Conservation (phyloP, 2,888 invertebrate species). For the Cepaea hortensis region DNA sequence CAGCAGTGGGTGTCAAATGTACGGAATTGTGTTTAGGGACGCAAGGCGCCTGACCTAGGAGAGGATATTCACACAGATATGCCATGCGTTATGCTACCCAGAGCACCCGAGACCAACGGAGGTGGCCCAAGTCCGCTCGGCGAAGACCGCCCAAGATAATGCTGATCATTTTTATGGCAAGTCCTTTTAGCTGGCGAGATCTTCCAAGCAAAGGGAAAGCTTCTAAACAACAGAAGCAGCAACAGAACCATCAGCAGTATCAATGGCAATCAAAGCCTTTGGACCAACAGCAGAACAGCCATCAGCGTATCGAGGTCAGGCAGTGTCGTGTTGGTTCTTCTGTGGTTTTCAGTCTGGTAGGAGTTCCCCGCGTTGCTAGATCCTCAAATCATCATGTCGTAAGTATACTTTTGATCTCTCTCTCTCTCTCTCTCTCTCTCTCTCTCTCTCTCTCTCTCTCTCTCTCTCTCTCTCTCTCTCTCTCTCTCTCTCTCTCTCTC, state of each 20-base stretch:
- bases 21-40: background rate
- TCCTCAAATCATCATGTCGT: background rate
- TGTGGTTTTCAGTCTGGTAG: conserved; percentile 53
- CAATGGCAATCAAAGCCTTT: background rate
- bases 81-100: background rate
- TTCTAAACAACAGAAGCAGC: background rate
- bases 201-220: background rate
- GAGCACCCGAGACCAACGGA: background rate
- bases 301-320: conserved; percentile 47
- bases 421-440: too few species aligned
- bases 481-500: too few species aligned
- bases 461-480: too few species aligned
- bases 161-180: conserved; percentile 48
- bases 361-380: conserved; percentile 20
- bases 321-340: conserved; percentile 51
- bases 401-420: background rate
- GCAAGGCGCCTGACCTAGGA: background rate
- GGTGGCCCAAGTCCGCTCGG: background rate
- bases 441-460: too few species aligned
- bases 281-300: background rate
- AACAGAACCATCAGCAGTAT: background rate
- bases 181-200: conserved; percentile 31
- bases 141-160: background rate
- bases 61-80: conserved; percentile 2
- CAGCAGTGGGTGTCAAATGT: background rate